Evolutionary conservation across 1,140 invertebrate genomes (phyloP).

Genomic region (fruit fly (Drosophila melanogaster)): Release_6_plus_ISO1_MT NT_037436.4:22255001-22255500

Average conservation of each 20-base stretch:
- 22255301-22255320: slow-evolving; percentile 48
- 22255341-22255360: slow-evolving; percentile 11
- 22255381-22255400: neutral
- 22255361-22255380: slow-evolving; percentile 5
- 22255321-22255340: slow-evolving; percentile 51
- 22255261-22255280: slow-evolving; percentile 39
- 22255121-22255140: slow-evolving; percentile 75
- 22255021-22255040: slow-evolving; percentile 40
- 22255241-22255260: slow-evolving; percentile 23
- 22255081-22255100: slow-evolving; percentile 54
- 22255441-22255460: no score
- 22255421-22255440: no score
- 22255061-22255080: slow-evolving; percentile 14
- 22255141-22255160: slow-evolving; percentile 82
- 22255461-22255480: no score
- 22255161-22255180: slow-evolving; percentile 68
- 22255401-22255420: no score
- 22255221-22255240: slow-evolving; percentile 41
- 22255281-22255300: slow-evolving; percentile 50
- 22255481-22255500: no score
- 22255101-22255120: slow-evolving; percentile 76
- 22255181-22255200: slow-evolving; percentile 60
- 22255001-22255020: slow-evolving; percentile 29
- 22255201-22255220: slow-evolving; percentile 36
- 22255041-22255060: neutral